Conservation (phyloP, 2,797 vertebrate genomes). For the Morelia viridis region DNA sequence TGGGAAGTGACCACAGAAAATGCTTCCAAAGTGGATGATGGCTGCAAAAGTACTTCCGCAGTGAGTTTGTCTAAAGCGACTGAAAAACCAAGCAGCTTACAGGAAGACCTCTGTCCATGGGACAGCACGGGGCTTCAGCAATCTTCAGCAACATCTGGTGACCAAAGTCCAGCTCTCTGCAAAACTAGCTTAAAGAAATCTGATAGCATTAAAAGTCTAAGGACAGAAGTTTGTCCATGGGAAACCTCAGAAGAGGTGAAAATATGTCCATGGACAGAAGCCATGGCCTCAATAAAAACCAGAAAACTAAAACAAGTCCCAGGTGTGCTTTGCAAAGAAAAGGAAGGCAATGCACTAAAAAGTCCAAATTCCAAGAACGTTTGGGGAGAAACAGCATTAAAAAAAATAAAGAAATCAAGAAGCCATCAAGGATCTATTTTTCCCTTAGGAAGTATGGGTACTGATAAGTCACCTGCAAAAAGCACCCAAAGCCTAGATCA, state of each 20-base stretch:
- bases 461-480: neutral
- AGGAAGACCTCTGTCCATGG: constrained; percentile 70
- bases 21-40: neutral
- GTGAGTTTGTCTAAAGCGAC: constrained; percentile 17
- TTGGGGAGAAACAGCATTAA: constrained; percentile 47
- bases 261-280: constrained; percentile 60
- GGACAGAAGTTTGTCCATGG: constrained; percentile 81
- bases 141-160: neutral
- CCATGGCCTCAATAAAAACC: accelerated
- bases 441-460: constrained; percentile 30
- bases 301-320: neutral
- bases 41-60: neutral
- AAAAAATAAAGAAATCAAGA: constrained; percentile 58
- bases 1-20: constrained; percentile 70
- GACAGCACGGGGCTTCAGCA: constrained; percentile 41
- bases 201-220: constrained; percentile 44
- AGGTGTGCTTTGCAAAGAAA: neutral
- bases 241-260: constrained; percentile 59
- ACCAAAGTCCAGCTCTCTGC: constrained; percentile 38
- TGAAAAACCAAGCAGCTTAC: constrained; percentile 61
- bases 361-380: neutral
- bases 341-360: constrained; percentile 28
- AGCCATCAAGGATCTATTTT: constrained; percentile 53
- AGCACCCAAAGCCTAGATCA: neutral
- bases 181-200: constrained; percentile 43